Base-by-base conservation (phyloP, 2,888 invertebrate genomes). In the Eurytoma californica region DNA sequence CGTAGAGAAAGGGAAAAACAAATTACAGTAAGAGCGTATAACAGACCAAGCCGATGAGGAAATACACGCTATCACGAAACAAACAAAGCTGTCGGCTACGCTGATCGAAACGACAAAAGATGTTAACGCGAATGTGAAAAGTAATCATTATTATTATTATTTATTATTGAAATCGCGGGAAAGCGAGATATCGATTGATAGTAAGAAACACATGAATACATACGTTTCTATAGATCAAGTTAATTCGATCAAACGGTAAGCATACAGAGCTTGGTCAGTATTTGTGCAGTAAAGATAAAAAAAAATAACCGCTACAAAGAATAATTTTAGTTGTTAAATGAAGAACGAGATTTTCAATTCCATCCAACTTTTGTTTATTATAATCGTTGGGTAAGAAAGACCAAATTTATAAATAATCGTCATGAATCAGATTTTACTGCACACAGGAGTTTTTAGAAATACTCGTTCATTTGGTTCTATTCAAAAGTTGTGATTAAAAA, bases 101-200 rank as follows among this genome's bases (percentile, higher is more conserved):
- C 39, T 7, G 7, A 39, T 39, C 1, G 47, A 24, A 61, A 67
- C 63, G 63, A 9, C n/a, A 57, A 28, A 47, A 61, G 49, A 68
- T 13, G 63, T 69, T 39, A 20, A 63, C 55, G 57, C 57, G 39
- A 51, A 55, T 57, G 55, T 13, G 28, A 18, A n/a, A 39, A 47
- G 39, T 16, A 66, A n/a, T 72, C 67, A 70, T 49, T 39, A 39
- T 72, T 72, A 70, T 49, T 39, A 39, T 79, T 79, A 74, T 75
- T 79, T 75, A 79, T 79, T 65, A 30, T 61, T 53, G 58, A 39
- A 9, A 39, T 39, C 39, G 39, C 39, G 39, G 39, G 39, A 39
- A 9, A 39, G 39, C 39, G 39, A 39, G 39, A 39, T 39, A 1
- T 39, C 39, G 39, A 39, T 39, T 9, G 9, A 9, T 39, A 39